Evolutionary conservation across 2,888 invertebrate species (phyloP).

Genomic region (Spilarctia lutea): DNA sequence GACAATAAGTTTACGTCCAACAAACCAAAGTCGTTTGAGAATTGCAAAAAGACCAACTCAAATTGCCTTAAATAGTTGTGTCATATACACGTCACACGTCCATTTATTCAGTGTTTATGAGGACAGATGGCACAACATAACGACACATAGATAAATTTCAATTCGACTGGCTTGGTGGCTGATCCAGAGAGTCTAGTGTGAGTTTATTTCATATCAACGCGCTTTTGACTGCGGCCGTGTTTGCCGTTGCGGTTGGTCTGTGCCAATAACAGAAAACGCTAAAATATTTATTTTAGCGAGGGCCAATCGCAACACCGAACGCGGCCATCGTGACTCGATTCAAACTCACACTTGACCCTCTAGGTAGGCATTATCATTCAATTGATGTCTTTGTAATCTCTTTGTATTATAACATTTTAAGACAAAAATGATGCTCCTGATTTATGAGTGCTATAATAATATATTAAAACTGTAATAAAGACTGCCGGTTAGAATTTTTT

Average conservation of each 20-base stretch:
- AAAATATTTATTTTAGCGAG: no score
- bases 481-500: conserved; percentile 27
- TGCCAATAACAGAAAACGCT: no score
- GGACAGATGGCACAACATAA: conserved; percentile 2
- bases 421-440: conserved; percentile 12
- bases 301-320: no score
- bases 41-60: conserved; percentile 23
- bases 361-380: neutral
- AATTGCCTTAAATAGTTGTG: conserved; percentile 29
- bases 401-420: conserved; percentile 27
- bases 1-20: conserved; percentile 78
- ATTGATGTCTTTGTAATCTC: neutral
- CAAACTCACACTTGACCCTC: no score
- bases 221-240: no score
- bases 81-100: neutral
- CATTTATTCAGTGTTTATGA: conserved; percentile 15
- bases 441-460: conserved; percentile 22
- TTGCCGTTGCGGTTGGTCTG: no score
- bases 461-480: conserved; percentile 28
- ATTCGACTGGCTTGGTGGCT: neutral
- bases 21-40: conserved; percentile 27
- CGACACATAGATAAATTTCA: conserved; percentile 2
- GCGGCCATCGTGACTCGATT: no score
- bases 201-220: no score
- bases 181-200: neutral